Base-by-base conservation (phyloP, 2,113 vertebrate species). In the Sminthopsis crassicaudata region DNA sequence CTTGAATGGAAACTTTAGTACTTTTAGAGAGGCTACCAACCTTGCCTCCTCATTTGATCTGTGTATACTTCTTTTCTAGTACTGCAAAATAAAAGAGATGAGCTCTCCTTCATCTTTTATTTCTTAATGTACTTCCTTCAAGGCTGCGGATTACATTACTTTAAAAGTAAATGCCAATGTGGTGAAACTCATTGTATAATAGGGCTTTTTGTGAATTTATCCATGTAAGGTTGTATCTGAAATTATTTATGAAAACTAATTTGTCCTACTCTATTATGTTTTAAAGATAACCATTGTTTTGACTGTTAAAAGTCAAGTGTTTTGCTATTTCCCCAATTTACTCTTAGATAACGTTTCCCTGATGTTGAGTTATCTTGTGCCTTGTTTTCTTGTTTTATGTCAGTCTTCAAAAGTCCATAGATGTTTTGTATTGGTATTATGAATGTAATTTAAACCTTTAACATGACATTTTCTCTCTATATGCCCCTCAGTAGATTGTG, bases 341-440 rank as follows among this genome's bases (percentile, higher is more conserved):
- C 76, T 16, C 90, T 92, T 48, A 90, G 54, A 24, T 3, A 46
- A 90, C 27, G 54, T 53, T 53, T 53, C 90, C 30, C 96, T 84
- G 84, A 84, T 92, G 92, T 95, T 60, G 55, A 57, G 26, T 60
- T 95, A 76, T 2, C 27, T 94, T 91, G 67, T 97, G 97, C 97
- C 97, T 55, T 95, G 89, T 94, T 97, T 6, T 19, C 53, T 90
- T 91, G 50, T 94, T 97, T 97, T 94, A 89, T 8, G 93, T 94
- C 97, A 46, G 88, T 93, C 91, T 91, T 10, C 60, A 14, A 52
- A 60, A 54, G 93, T 93, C 94, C 95, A 84, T 94, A 93, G 67
- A 50, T 96, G 94, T 97, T 97, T 46, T 36, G 91, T 94, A 96
- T 84, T 96, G 96, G 84, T 97, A 96, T 42, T 95, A 60, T 91